Conservation (phyloP, 2,113 vertebrate species). For the Pseudonaja textilis region DNA sequence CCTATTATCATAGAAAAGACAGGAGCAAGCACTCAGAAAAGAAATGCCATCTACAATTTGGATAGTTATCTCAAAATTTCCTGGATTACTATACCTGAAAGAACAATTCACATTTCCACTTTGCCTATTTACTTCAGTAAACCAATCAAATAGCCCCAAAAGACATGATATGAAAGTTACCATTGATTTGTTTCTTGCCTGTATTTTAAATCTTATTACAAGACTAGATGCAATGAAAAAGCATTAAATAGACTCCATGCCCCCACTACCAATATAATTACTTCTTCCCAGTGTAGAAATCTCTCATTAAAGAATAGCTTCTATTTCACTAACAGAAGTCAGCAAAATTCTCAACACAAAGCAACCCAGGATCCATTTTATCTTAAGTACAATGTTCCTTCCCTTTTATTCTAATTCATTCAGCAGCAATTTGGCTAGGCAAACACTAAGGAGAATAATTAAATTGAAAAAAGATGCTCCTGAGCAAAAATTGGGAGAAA, state of each 20-base stretch:
- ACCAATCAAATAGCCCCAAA: neutral
- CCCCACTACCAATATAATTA: neutral
- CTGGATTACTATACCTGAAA: neutral
- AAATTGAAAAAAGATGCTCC: slow-evolving; percentile 44
- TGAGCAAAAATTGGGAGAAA: slow-evolving; percentile 35
- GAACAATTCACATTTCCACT: neutral
- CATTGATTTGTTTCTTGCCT: neutral
- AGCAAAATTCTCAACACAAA: slow-evolving; percentile 28
- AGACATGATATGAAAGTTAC: slow-evolving; percentile 16
- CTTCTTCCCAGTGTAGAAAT: neutral
- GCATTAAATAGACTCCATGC: neutral
- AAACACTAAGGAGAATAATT: slow-evolving; percentile 48
- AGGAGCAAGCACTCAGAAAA: neutral
- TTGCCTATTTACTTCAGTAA: too few species aligned
- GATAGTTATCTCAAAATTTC: neutral
- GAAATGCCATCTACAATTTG: neutral
- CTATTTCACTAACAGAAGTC: slow-evolving; percentile 27
- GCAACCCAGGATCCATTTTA: neutral
- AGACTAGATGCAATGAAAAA: too few species aligned
- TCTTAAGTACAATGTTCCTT: slow-evolving; percentile 27
- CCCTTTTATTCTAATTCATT: slow-evolving; percentile 13
- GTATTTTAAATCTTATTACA: neutral
- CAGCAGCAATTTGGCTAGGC: slow-evolving; percentile 23
- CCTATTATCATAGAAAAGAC: neutral
- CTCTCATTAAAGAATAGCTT: neutral